Base-by-base conservation (phyloP, 2,797 vertebrate genomes). In the Perodicticus potto region DNA sequence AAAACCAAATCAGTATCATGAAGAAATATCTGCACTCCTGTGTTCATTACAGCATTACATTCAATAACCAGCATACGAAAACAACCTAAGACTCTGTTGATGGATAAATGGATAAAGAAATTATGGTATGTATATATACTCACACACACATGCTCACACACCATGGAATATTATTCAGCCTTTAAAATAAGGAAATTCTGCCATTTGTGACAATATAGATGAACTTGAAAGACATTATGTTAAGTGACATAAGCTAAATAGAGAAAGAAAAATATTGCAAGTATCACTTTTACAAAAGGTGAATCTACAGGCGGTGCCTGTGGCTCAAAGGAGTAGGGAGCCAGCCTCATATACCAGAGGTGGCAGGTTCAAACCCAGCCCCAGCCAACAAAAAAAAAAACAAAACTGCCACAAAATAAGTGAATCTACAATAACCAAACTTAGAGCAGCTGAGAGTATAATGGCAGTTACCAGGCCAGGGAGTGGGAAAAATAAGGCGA, bases 71-170 rank as follows among this genome's bases (percentile, higher is more conserved):
- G 65, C 20, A 91, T 55, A 55, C 23, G 25, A n/a, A 92, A 76
- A 82, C 10, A 76, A 13, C 19, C 32, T 25, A 34, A 49, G 3
- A 11, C 10, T 80, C 25, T 59, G 32, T 43, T 20, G 12, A 69
- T 17, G 34, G 34, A 37, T 22, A 11, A 43, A 76, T 53, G 53
- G 40, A 37, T 37, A 45, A 85, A 67, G 17, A 82, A 45, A 67
- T 74, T 34, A 5, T 45, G 32, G 1, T 0, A 1, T 77, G 1
- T 34, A 5, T 9, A 22, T 5, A 53, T 7, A 19, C 29, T n/a
- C 32, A 67, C 32, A 67, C 65, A 67, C 4, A 5, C 4, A 53
- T 1, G 29, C 4, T 72, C 13, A 57, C 19, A 87, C 53, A 67
- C 27, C 57, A 67, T 37, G 16, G 34, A 77, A n/a, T 32, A 61